Evolutionary conservation across 2,888 invertebrate species (phyloP), one percentile per base, ranked within the genome.

Genomic region (Scaeva pyrastri): DNA sequence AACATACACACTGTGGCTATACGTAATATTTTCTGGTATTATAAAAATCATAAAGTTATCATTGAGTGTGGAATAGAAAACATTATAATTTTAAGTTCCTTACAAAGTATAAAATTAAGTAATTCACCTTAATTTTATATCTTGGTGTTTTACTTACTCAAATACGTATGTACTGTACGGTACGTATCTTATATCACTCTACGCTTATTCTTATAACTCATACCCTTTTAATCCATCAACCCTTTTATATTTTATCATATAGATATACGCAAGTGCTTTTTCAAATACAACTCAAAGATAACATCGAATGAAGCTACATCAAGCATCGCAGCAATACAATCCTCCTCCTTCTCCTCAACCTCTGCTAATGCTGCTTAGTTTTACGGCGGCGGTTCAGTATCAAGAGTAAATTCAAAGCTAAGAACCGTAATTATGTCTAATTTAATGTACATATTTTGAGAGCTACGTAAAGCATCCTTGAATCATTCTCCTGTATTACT

Each of bases 391-490:
- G n/a, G n/a, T n/a, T n/a, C n/a, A n/a, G 26, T 11, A 52, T 39
- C 36, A 62, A 74, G 73, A 74, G 39, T 50, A 64, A 45, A 64
- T 84, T 50, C 79, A 79, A 75, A 66, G 71, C 75, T 72, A 71
- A 71, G 71, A 66, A 79, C 71, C 73, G 79, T 82, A 84, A 84
- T 79, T 84, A 58, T 80, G 52, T 60, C 60, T 80, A 71, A 74
- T 79, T 79, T 70, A 78, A 74, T 43, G 39, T 58, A 60, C 58
- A 84, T 75, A 72, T 71, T 39, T 52, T 60, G 45, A 58, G 55
- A 80, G 36, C 16, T n/a, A 58, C 8, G 23, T 43, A 19, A 58
- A 71, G 70, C n/a, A 16, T 56, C 26, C 68, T 73, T 73, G 52
- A 43, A 39, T 78, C 77, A 60, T 64, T 70, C 73, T 36, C 43